Evolutionary conservation across 1,140 invertebrate genomes (phyloP).

Genomic region (Dryas iulia): DNA sequence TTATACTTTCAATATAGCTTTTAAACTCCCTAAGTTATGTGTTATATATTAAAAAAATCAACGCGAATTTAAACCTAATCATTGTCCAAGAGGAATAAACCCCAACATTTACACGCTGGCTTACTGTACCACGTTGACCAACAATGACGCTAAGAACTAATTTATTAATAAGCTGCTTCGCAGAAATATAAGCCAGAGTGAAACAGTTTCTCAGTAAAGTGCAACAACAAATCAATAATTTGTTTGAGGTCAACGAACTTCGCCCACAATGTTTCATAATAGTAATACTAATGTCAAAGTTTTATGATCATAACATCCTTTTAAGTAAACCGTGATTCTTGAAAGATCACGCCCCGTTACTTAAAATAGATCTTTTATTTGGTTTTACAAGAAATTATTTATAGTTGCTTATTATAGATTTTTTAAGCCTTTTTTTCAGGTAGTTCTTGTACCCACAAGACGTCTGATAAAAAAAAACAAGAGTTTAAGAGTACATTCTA

Average conservation of each 20-base stretch:
- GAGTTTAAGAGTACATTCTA: too few relatives aligned
- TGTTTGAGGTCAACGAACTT: slow-evolving; percentile 1
- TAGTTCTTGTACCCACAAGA: too few relatives aligned
- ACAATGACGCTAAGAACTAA: background rate
- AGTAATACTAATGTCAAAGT: slow-evolving; percentile 23
- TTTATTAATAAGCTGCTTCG: background rate
- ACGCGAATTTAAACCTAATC: too few relatives aligned
- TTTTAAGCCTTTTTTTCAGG: too few relatives aligned
- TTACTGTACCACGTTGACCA: too few relatives aligned
- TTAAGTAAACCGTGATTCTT: slow-evolving; percentile 25
- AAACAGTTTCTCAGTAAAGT: background rate
- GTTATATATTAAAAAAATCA: too few relatives aligned
- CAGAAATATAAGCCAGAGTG: background rate
- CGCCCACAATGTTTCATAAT: slow-evolving; percentile 32
- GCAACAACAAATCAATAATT: slow-evolving; percentile 1
- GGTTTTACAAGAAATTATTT: background rate
- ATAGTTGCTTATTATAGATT: too few relatives aligned
- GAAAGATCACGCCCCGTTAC: slow-evolving; percentile 16
- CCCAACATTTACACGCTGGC: too few relatives aligned
- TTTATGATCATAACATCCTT: slow-evolving; percentile 47
- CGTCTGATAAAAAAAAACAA: too few relatives aligned
- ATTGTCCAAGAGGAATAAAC: too few relatives aligned
- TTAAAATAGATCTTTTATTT: slow-evolving; percentile 11
- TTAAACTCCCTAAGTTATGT: too few relatives aligned
- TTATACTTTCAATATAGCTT: too few relatives aligned